Conservation (phyloP, 2,113 vertebrate genomes). For the Eonycteris spelaea region DNA sequence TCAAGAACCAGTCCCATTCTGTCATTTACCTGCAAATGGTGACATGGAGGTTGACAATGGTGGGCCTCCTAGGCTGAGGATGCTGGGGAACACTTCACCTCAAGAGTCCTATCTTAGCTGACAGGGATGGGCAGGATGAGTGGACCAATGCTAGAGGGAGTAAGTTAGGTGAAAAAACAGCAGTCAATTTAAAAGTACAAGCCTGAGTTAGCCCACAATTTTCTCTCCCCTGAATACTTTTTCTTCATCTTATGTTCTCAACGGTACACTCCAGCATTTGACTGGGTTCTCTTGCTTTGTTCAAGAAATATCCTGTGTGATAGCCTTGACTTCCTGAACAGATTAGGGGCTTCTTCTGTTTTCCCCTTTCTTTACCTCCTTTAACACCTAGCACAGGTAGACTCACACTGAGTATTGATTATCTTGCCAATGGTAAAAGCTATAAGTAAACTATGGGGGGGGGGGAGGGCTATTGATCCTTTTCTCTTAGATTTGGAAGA, state of each 20-base stretch:
- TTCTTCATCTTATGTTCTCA: background rate
- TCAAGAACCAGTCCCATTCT: background rate
- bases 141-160: background rate
- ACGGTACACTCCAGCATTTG: background rate
- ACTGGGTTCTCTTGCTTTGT: background rate
- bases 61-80: background rate
- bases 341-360: background rate
- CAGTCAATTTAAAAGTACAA: background rate
- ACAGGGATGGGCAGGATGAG: background rate
- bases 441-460: background rate
- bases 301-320: background rate
- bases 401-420: background rate
- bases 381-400: background rate
- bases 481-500: background rate
- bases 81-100: background rate
- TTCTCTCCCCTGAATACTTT: background rate
- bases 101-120: background rate
- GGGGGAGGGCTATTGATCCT: background rate
- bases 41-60: background rate
- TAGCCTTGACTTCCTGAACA: background rate
- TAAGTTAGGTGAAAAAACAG: background rate
- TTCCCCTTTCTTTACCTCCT: background rate
- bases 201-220: too few relatives aligned
- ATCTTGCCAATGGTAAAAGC: background rate
- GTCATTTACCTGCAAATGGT: background rate